These are phyloP conservation scores for Heliopora coerulea DNA, from an alignment of 92 coral and sea anemone genomes.

Conservation along the genomic window DNA sequence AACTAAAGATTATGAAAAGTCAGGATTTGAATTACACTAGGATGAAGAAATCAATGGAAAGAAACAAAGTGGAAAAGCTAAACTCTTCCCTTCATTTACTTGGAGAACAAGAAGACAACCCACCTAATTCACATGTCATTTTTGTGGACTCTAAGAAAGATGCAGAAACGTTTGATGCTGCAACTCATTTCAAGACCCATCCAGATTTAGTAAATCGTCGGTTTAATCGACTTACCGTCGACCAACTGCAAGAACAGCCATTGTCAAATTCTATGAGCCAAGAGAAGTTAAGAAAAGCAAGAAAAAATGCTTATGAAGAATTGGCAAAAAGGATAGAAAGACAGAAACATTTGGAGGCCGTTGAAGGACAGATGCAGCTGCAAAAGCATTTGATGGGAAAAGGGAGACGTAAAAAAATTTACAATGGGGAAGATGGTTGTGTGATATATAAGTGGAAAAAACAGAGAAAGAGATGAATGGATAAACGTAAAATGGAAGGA, in stretches of 20 bases:
- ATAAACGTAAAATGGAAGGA: not conserved
- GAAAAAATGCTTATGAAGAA: constrained; percentile 73
- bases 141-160: constrained; percentile 87
- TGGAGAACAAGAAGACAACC: constrained; percentile 51
- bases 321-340: constrained; percentile 85
- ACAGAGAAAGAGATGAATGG: constrained; percentile 65
- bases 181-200: constrained; percentile 69
- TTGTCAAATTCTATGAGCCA: constrained; percentile 41
- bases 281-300: constrained; percentile 70
- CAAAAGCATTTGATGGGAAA: constrained; percentile 95
- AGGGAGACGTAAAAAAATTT: constrained; percentile 66
- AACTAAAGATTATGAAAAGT: constrained; percentile 81
- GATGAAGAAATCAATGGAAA: constrained; percentile 69
- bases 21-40: constrained; percentile 90
- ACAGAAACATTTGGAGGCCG: constrained; percentile 62
- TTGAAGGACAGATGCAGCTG: constrained; percentile 69
- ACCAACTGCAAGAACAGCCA: constrained; percentile 51
- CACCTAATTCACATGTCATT: constrained; percentile 70
- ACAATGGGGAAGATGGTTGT: constrained; percentile 56
- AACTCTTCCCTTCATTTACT: constrained; percentile 82
- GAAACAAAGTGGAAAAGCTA: constrained; percentile 84
- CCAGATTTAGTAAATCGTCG: constrained; percentile 75
- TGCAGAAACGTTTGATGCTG: constrained; percentile 72
- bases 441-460: constrained; percentile 84
- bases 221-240: constrained; percentile 77